phyloP scores from a whole-genome alignment of 2,797 vertebrate species.

The Lycodopsis pacificus region DNA sequence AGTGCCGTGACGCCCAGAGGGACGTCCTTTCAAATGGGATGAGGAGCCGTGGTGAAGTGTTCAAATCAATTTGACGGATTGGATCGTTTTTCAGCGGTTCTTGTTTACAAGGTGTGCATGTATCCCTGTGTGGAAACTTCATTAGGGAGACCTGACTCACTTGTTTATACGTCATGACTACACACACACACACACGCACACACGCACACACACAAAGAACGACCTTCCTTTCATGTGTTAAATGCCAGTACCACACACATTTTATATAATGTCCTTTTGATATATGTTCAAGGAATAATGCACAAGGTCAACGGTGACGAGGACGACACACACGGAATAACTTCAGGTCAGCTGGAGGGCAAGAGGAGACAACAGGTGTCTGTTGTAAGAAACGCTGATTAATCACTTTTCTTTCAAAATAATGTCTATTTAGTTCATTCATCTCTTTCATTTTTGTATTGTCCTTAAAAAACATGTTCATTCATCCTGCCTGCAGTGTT shows the following conservation, averaged over 20 bases:
- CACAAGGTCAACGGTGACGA: slow-evolving; percentile 7
- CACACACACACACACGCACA: slow-evolving; percentile 18
- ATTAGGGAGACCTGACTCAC: slow-evolving; percentile 69
- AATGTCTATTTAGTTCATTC: neutral
- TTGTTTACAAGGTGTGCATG: slow-evolving; percentile 49
- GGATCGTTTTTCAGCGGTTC: slow-evolving; percentile 36
- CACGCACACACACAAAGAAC: slow-evolving; percentile 10
- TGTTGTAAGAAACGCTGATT: neutral
- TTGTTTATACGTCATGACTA: slow-evolving; percentile 38
- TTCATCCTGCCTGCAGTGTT: neutral
- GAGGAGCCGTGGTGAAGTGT: slow-evolving; percentile 11
- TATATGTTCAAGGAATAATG: neutral
- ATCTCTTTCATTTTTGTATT: neutral
- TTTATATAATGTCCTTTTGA: neutral
- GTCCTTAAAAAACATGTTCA: neutral
- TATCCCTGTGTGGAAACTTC: slow-evolving; percentile 60
- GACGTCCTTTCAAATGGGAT: slow-evolving; percentile 6
- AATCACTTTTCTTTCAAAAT: neutral
- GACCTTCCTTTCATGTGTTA: neutral
- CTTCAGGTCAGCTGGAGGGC: neutral
- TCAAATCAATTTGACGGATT: slow-evolving; percentile 56
- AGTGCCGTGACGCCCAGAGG: neutral
- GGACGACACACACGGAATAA: neutral
- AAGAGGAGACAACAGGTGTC: neutral
- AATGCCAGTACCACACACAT: neutral